Base-by-base conservation (phyloP, 2,797 vertebrate species). In the Carduelis carduelis region DNA sequence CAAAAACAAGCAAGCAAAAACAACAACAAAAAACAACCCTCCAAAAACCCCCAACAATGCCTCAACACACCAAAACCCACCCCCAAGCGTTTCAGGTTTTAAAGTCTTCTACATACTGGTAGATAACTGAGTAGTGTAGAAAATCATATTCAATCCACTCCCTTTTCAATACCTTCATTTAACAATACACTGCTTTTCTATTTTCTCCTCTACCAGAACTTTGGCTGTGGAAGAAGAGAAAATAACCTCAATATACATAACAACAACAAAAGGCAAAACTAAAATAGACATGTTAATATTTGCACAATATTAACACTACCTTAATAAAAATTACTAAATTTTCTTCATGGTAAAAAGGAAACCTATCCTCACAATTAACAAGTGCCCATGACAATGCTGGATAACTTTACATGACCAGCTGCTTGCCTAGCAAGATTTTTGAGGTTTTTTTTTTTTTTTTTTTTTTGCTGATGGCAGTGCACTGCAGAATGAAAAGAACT, bases 11-110 rank as follows among this genome's bases (percentile, higher is more conserved):
- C 32, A 35, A 50, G 13, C 19, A 68, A 53, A 26, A 52, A 14
- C 35, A 37, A 14, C 6, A 44, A 57, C 30, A 52, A 32, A 43
- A 32, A 39, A 4, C 8, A 53, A 12, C 30, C 5, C 14, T 46
- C 5, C 2, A 32, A 34, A 65, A 13, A 1, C 10, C 2, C 6
- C 44, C 3, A 1, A 27, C 44, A 35, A 44, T 1, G 2, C 14
- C 14, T 14, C 9, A 56, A 43, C 2, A 9, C 30, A 39, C 14
- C 9, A 50, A 53, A 81, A 34, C 2, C 17, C 35, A 47, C 1
- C 17, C 14, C 12, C 20, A 47, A 52, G 2, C 6, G 26, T 50
- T 90, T 71, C 80, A 66, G 9, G 12, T 14, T 41, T 61, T 70
- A 11, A 86, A 80, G 34, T 52, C 43, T 64, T 50, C 24, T 43